phyloP scores from a whole-genome alignment of 2,113 vertebrate species.

The Hemiprocne comata region DNA sequence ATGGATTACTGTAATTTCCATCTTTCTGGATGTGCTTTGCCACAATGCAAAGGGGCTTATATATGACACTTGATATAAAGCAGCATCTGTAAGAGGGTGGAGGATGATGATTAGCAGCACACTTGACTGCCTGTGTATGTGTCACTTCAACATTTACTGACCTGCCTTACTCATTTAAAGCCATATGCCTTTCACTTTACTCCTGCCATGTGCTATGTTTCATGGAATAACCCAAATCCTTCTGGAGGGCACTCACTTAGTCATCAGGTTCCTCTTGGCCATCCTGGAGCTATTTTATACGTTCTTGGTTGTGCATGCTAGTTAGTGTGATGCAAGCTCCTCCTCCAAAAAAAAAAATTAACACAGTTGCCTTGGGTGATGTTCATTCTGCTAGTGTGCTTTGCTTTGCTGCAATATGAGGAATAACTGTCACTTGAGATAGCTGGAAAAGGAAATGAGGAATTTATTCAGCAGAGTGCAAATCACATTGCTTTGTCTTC shows the following conservation, averaged over 20 bases:
- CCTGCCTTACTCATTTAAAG: not conserved
- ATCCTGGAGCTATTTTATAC: not conserved
- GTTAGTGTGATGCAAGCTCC: not conserved
- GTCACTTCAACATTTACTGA: not conserved
- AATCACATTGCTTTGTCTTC: not conserved
- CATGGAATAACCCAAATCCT: not conserved
- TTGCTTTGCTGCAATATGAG: not conserved
- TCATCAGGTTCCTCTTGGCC: not conserved
- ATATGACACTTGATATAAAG: not conserved
- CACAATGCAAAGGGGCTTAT: not conserved
- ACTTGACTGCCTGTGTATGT: not conserved
- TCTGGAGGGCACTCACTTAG: not conserved
- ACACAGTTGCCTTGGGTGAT: slow-evolving; percentile 14
- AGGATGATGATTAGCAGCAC: not conserved
- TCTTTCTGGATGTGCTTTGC: not conserved
- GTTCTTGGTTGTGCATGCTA: not conserved
- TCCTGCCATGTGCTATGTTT: not conserved
- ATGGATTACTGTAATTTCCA: not conserved
- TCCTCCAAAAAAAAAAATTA: not conserved
- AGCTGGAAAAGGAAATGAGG: not conserved
- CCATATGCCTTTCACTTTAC: not conserved
- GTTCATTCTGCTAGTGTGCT: not conserved
- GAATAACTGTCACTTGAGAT: slow-evolving; percentile 19
- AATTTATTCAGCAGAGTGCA: slow-evolving; percentile 6
- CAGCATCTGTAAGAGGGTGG: not conserved